Conservation (phyloP, 2,797 vertebrate genomes). For the Periophthalmus magnuspinnatus region DNA sequence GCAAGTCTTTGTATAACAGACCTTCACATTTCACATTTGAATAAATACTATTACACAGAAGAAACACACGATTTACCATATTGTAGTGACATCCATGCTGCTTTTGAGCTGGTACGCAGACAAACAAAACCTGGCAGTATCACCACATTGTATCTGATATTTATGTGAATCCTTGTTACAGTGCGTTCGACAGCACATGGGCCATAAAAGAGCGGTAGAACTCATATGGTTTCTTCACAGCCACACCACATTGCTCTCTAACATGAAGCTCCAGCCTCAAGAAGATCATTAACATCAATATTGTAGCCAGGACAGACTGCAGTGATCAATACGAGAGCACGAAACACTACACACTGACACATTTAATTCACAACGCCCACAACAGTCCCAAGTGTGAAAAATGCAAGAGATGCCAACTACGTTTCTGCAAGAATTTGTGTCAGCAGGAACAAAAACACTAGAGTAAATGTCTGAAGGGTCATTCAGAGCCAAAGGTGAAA, state of each 20-base stretch:
- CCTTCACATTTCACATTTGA: too few species aligned
- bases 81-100: neutral
- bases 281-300: conserved; percentile 19
- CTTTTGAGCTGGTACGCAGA: neutral
- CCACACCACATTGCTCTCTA: conserved; percentile 4
- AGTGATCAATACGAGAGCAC: conserved; percentile 15
- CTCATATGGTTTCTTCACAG: conserved; percentile 21
- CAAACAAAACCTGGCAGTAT: neutral
- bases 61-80: neutral
- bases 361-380: conserved; percentile 10
- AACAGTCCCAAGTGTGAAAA: neutral
- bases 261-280: conserved; percentile 5
- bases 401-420: neutral
- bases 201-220: neutral
- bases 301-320: conserved; percentile 2
- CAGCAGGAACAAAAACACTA: neutral
- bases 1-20: too few species aligned
- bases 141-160: neutral
- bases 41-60: neutral
- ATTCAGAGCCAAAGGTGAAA: too few species aligned
- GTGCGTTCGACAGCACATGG: neutral
- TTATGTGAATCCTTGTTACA: neutral
- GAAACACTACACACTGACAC: neutral
- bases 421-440: neutral
- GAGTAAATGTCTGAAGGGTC: neutral